phyloP scores from a whole-genome alignment of 2,888 invertebrate genomes.

The Drosophila paracracens region DNA sequence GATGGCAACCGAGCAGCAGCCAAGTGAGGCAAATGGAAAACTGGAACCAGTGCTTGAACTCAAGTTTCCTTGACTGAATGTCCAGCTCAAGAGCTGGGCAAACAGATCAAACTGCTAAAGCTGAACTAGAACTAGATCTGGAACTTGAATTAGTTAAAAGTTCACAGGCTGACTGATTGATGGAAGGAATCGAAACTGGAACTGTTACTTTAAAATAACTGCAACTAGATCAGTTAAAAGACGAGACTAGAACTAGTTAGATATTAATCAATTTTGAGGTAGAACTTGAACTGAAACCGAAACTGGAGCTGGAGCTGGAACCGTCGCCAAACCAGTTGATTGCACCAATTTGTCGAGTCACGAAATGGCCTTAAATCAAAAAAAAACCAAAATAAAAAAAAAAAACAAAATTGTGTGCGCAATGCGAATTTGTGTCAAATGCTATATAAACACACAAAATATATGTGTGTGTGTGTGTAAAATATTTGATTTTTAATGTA shows the following conservation, averaged over 20 bases:
- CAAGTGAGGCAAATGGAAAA: neutral
- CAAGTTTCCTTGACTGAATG: neutral
- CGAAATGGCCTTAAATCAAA: conserved; percentile 29
- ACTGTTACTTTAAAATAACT: neutral
- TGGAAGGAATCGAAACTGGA: neutral
- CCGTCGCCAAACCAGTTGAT: neutral
- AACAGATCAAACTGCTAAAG: neutral
- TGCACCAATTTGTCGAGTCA: conserved; percentile 17
- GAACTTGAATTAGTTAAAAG: neutral
- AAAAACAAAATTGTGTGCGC: conserved; percentile 12
- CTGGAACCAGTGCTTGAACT: neutral
- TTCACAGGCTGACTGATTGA: neutral
- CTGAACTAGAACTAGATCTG: neutral
- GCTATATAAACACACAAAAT: conserved; percentile 17
- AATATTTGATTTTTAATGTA: conserved; percentile 42
- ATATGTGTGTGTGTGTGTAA: conserved; percentile 1
- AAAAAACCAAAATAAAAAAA: neutral
- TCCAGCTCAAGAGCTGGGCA: neutral
- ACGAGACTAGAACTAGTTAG: neutral
- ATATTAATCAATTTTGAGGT: neutral
- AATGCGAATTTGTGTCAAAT: conserved; percentile 35
- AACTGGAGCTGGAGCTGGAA: neutral
- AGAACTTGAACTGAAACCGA: neutral
- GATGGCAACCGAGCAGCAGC: neutral
- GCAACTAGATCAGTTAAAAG: neutral